These are phyloP conservation scores for Aldrovandia affinis DNA, from an alignment of 2,797 vertebrate species.

Conservation along the genomic window DNA sequence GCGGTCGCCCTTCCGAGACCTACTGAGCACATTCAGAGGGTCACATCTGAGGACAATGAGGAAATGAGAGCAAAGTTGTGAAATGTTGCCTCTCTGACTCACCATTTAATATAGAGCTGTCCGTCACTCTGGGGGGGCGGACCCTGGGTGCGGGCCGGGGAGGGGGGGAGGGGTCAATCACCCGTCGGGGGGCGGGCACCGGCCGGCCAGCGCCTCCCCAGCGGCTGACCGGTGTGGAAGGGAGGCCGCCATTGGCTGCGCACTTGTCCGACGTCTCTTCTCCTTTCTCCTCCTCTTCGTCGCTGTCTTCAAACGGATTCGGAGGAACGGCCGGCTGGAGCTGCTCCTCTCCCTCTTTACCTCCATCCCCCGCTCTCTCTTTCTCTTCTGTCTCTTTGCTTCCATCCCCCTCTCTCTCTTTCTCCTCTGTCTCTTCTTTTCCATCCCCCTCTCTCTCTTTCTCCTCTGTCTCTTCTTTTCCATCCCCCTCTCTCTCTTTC, in stretches of 20 bases:
- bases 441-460: conserved; percentile 19
- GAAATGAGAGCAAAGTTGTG: neutral
- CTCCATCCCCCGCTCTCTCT: conserved; percentile 9
- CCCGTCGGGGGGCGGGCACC: conserved; percentile 72
- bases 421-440: conserved; percentile 30
- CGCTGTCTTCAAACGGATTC: conserved; percentile 79
- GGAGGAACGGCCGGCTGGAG: conserved; percentile 57
- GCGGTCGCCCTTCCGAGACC: neutral
- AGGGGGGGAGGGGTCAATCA: conserved; percentile 59
- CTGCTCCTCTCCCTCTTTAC: conserved; percentile 10
- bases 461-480: neutral
- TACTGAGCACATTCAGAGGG: neutral
- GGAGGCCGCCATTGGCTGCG: conserved; percentile 49
- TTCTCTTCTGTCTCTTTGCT: conserved; percentile 26
- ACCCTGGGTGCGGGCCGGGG: conserved; percentile 64
- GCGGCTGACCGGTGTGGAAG: conserved; percentile 41
- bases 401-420: conserved; percentile 8
- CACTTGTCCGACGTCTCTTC: conserved; percentile 44
- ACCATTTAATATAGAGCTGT: conserved; percentile 57
- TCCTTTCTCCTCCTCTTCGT: conserved; percentile 63
- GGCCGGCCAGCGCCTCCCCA: conserved; percentile 55
- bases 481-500: conserved; percentile 30
- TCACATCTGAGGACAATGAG: neutral
- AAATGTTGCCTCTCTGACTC: conserved; percentile 25
- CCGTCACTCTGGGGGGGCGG: conserved; percentile 51